Evolutionary conservation across 2,113 vertebrate species (phyloP).

Genomic region (Chaetodon auriga): DNA sequence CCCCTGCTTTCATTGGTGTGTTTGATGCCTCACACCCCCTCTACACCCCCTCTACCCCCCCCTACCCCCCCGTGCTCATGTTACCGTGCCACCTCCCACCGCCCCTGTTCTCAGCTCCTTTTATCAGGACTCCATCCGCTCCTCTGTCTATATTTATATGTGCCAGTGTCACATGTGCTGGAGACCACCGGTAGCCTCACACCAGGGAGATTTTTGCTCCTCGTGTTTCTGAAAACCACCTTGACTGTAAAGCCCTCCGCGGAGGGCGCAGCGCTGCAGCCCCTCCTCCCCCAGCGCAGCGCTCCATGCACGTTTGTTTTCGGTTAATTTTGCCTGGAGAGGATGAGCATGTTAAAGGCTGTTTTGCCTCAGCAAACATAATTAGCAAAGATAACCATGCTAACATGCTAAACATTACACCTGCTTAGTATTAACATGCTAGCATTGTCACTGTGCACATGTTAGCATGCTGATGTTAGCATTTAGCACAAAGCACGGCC

Average conservation of each 20-base stretch:
- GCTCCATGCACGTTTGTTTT: background rate
- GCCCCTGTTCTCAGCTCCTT: background rate
- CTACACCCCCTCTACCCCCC: background rate
- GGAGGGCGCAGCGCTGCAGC: background rate
- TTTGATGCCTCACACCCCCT: constrained; percentile 21
- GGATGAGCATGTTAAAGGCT: no score
- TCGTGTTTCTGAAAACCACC: background rate
- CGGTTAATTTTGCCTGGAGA: no score
- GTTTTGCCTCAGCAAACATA: no score
- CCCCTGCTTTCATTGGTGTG: constrained; percentile 40
- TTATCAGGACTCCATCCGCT: background rate
- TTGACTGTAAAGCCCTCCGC: no score
- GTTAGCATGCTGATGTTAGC: no score
- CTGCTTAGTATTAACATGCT: no score
- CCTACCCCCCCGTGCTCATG: constrained; percentile 1
- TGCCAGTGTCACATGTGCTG: background rate
- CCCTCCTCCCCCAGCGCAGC: background rate
- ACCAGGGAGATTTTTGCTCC: background rate
- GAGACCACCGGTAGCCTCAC: background rate
- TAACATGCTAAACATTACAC: no score
- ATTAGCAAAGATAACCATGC: no score
- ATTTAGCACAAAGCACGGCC: no score
- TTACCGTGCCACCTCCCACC: background rate
- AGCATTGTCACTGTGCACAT: no score
- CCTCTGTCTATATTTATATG: background rate